These are phyloP conservation scores for Acrocyrtus sp. DNA, from an alignment of 2,888 invertebrate species.

Conservation along the genomic window DNA sequence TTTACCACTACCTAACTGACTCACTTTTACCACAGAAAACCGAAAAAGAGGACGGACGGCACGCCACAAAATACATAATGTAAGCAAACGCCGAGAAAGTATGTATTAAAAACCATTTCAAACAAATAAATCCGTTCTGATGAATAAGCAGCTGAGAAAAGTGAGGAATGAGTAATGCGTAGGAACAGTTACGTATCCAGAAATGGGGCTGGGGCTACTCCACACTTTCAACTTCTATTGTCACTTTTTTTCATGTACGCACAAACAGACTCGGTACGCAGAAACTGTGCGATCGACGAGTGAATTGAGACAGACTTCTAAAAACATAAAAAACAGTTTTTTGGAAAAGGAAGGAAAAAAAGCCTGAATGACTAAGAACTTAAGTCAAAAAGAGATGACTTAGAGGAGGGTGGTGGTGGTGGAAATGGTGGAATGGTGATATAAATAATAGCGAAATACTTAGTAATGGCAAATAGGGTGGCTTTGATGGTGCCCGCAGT, in stretches of 20 bases:
- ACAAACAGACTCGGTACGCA: conserved; percentile 42
- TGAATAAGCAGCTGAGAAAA: no score
- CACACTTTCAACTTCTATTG: no score
- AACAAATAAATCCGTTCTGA: no score
- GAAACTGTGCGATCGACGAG: conserved; percentile 56
- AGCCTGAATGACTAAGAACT: conserved; percentile 27
- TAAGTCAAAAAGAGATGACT: conserved; percentile 27
- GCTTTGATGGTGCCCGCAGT: conserved; percentile 18
- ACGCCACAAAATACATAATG: conserved; percentile 25
- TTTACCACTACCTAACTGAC: no score
- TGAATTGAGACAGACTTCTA: conserved; percentile 61
- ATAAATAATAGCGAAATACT: no score
- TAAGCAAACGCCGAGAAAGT: conserved; percentile 33
- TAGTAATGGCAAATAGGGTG: conserved; percentile 39
- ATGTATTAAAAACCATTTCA: no score
- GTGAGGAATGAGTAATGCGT: conserved; percentile 43
- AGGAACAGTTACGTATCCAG: conserved; percentile 10
- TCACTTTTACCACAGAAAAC: conserved; percentile 51
- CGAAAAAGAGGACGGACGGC: conserved; percentile 51
- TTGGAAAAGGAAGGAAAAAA: conserved; percentile 1
- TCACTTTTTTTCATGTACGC: conserved; percentile 30
- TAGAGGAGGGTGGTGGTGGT: conserved; percentile 15
- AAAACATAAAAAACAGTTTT: conserved; percentile 22
- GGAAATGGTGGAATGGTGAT: conserved; percentile 19
- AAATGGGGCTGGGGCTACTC: conserved; percentile 28